Percentiles rank a stretch among this genome's conserved stretches.
phyloP scores from a whole-genome alignment of 2,888 invertebrate species.

The Allolobophora icterica region DNA sequence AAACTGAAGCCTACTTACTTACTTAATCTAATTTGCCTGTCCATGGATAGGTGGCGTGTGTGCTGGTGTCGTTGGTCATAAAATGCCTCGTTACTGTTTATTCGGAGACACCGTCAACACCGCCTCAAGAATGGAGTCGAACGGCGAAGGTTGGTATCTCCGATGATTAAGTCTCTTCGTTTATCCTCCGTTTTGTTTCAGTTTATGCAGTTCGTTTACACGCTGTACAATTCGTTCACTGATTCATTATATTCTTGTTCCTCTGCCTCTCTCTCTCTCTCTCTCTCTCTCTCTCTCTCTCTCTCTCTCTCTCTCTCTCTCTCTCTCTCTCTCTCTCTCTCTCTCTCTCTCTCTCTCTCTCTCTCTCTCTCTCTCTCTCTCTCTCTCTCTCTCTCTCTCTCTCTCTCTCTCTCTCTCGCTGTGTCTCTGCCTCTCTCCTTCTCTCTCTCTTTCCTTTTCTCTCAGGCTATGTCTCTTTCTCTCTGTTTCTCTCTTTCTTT shows the following conservation, averaged over 20 bases:
- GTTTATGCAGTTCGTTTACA: not conserved
- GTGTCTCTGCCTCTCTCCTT: too few species aligned
- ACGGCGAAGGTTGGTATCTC: slow-evolving; percentile 33
- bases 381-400: too few species aligned
- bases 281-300: too few species aligned
- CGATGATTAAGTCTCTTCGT: too few species aligned
- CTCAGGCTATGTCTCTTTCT: too few species aligned
- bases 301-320: not conserved
- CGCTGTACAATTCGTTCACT: not conserved
- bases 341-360: too few species aligned
- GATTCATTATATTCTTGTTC: not conserved
- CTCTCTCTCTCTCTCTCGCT: too few species aligned
- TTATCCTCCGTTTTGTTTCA: not conserved
- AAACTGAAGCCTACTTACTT: not conserved
- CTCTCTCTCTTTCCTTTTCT: too few species aligned
- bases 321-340: not conserved
- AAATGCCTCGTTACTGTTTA: slow-evolving; percentile 42
- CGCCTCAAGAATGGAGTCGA: slow-evolving; percentile 43
- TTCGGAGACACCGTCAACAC: slow-evolving; percentile 46
- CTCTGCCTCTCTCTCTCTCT: too few species aligned
- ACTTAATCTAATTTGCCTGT: not conserved
- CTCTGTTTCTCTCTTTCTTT: too few species aligned
- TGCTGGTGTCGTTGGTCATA: slow-evolving; percentile 42
- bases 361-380: too few species aligned
- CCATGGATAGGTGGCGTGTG: slow-evolving; percentile 37